A percentile compares a stretch with the other conserved stretches of the same genome.
These are phyloP conservation scores for Marcusenius ussheri DNA, from an alignment of 2,113 vertebrate species.

Conservation along the genomic window DNA sequence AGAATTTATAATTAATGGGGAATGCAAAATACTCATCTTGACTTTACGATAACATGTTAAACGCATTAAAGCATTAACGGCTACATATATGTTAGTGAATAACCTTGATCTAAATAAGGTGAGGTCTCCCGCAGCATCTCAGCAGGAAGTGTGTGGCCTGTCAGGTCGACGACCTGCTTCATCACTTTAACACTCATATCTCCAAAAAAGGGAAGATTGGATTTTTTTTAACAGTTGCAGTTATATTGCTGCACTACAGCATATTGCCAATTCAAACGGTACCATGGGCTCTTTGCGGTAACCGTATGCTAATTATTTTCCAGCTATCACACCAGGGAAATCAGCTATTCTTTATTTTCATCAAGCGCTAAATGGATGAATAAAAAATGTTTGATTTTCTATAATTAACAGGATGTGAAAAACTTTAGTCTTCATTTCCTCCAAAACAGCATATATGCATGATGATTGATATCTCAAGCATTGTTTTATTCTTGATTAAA, in stretches of 20 bases:
- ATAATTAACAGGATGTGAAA: constrained; percentile 10
- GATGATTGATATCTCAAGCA: not conserved
- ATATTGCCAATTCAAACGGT: not conserved
- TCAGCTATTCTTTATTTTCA: not conserved
- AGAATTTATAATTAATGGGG: not conserved
- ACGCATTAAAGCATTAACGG: not conserved
- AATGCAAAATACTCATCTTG: not conserved
- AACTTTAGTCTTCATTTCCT: not conserved
- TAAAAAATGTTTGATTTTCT: not conserved
- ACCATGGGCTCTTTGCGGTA: not conserved
- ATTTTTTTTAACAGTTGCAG: not conserved
- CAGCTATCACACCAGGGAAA: constrained; percentile 3
- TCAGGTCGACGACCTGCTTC: not conserved
- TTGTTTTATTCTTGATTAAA: not conserved
- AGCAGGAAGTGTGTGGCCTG: not conserved
- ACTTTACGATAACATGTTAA: not conserved
- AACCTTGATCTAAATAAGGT: not conserved
- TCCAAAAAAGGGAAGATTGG: not conserved
- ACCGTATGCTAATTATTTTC: constrained; percentile 14
- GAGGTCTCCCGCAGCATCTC: not conserved
- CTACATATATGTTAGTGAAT: not conserved
- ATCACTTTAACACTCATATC: not conserved
- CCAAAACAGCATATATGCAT: not conserved
- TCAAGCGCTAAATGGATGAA: not conserved
- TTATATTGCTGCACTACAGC: not conserved